phyloP scores from a whole-genome alignment of 2,888 invertebrate genomes.

The Andrena dorsata region DNA sequence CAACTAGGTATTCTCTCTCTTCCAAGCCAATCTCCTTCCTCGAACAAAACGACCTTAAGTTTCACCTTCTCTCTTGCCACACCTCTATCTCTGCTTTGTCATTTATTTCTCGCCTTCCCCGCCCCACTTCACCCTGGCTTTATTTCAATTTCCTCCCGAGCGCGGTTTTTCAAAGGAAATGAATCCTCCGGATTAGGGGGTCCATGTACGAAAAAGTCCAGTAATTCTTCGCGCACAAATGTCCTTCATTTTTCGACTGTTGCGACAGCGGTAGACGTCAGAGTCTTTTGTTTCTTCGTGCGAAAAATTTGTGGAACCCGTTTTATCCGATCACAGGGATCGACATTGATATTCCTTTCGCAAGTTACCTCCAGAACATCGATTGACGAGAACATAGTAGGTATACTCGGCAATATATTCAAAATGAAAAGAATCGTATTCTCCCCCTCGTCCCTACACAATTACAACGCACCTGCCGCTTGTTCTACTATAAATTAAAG shows the following conservation, averaged over 20 bases:
- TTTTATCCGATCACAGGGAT: conserved; percentile 18
- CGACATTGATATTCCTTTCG: conserved; percentile 28
- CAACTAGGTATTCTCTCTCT: conserved; percentile 76
- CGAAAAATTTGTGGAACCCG: conserved; percentile 10
- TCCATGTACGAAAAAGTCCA: neutral
- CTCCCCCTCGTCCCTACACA: neutral
- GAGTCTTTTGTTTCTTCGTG: neutral
- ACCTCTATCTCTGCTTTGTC: conserved; percentile 37
- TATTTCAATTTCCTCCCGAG: conserved; percentile 61
- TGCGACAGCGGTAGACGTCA: neutral
- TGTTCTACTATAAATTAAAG: neutral
- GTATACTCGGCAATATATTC: conserved; percentile 1
- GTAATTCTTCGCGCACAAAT: neutral
- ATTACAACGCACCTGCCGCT: neutral
- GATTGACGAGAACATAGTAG: neutral
- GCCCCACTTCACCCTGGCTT: conserved; percentile 42
- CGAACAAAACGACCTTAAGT: conserved; percentile 69
- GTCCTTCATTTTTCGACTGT: neutral
- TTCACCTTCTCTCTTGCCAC: conserved; percentile 42
- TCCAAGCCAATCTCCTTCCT: conserved; percentile 70
- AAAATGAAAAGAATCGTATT: neutral
- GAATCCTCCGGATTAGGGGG: conserved; percentile 12
- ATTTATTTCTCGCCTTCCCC: conserved; percentile 44
- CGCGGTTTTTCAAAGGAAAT: conserved; percentile 42
- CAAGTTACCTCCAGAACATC: conserved; percentile 11